These are phyloP conservation scores for Hemicrepidius hirtus DNA, from an alignment of 2,888 invertebrate genomes.

Conservation along the genomic window DNA sequence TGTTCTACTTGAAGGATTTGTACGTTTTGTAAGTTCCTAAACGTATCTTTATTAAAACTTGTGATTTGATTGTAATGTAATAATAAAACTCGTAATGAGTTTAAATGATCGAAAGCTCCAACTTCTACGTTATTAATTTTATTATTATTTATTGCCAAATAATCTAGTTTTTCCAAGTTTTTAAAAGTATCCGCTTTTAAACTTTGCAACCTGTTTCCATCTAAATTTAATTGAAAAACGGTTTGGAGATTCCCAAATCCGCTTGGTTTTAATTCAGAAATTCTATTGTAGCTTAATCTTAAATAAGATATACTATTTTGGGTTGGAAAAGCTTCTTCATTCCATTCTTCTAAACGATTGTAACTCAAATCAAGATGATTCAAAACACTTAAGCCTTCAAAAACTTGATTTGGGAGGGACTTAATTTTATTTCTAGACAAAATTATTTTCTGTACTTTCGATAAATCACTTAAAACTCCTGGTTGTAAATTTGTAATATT, in stretches of 20 bases:
- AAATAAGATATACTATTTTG: constrained; percentile 20
- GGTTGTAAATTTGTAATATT: constrained; percentile 81
- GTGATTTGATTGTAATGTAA: constrained; percentile 25
- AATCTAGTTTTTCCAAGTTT: constrained; percentile 31
- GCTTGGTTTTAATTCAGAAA: neutral
- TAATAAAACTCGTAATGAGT: constrained; percentile 14
- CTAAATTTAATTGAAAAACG: constrained; percentile 31
- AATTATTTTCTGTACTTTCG: constrained; percentile 72
- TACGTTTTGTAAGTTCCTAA: constrained; percentile 16
- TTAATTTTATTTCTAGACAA: constrained; percentile 81
- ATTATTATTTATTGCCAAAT: constrained; percentile 35
- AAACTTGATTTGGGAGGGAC: constrained; percentile 79
- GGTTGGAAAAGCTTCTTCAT: constrained; percentile 71
- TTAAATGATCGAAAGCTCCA: constrained; percentile 25
- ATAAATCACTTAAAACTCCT: constrained; percentile 75
- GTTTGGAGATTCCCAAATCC: constrained; percentile 7
- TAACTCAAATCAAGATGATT: constrained; percentile 80
- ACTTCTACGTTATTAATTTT: constrained; percentile 14
- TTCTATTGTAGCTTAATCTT: constrained; percentile 33
- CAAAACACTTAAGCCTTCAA: constrained; percentile 79
- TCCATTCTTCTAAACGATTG: constrained; percentile 80
- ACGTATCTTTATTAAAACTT: constrained; percentile 9
- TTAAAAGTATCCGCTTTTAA: constrained; percentile 17
- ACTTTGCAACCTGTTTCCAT: constrained; percentile 11
- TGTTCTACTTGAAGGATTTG: constrained; percentile 31